These are phyloP conservation scores for Sphecodes monilicornis DNA, from an alignment of 2,888 invertebrate genomes.

Conservation along the genomic window DNA sequence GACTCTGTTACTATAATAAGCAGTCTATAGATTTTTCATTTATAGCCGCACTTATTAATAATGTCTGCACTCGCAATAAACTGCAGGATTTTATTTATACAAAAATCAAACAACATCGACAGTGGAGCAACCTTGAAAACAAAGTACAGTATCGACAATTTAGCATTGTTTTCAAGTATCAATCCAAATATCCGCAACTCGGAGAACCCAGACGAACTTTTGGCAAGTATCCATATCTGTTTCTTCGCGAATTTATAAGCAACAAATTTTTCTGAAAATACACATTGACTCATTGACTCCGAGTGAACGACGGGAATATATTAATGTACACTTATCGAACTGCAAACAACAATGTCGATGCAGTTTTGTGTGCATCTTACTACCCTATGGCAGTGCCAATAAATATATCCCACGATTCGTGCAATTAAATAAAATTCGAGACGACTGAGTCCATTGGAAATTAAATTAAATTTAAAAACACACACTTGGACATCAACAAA, in stretches of 20 bases:
- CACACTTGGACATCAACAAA: neutral
- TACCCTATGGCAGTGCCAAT: slow-evolving; percentile 55
- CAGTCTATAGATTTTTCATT: neutral
- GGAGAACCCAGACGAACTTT: neutral
- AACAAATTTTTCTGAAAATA: slow-evolving; percentile 30
- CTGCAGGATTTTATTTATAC: neutral
- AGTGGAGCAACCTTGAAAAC: neutral
- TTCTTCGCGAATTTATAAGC: neutral
- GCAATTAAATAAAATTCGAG: neutral
- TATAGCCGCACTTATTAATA: neutral
- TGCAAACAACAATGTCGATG: slow-evolving; percentile 7
- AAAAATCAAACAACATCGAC: neutral
- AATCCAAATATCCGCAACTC: neutral
- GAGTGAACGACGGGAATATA: neutral
- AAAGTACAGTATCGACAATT: neutral
- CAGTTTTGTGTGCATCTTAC: slow-evolving; percentile 53
- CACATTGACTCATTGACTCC: slow-evolving; percentile 4
- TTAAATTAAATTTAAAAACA: neutral
- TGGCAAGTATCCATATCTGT: slow-evolving; percentile 1
- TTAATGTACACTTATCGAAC: neutral
- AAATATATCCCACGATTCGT: neutral
- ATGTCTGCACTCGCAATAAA: neutral
- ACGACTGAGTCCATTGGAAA: neutral
- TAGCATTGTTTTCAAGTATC: neutral
- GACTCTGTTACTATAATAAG: neutral